Percentiles rank a stretch among this genome's conserved stretches.
Evolutionary conservation across 2,113 vertebrate species (phyloP).

Genomic region (Malurus cyaneus): DNA sequence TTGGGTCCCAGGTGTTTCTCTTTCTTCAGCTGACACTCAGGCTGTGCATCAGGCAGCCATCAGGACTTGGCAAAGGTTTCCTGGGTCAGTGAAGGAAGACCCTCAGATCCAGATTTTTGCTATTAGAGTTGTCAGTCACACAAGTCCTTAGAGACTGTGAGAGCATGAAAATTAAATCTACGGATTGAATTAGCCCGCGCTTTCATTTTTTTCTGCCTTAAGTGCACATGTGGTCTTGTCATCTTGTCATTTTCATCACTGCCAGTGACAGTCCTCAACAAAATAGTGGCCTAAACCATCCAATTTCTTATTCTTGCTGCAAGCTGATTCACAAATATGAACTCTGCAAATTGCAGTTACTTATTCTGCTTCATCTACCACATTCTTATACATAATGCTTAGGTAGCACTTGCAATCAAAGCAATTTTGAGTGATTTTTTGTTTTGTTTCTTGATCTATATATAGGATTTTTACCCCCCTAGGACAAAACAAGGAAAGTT

Average conservation of each 20-base stretch:
- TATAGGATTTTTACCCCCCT: background rate
- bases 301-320: background rate
- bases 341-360: background rate
- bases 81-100: constrained; percentile 36
- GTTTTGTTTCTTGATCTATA: background rate
- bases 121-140: constrained; percentile 46
- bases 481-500: background rate
- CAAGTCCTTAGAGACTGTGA: background rate
- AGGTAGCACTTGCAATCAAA: background rate
- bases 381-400: background rate
- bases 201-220: background rate
- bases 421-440: background rate
- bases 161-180: constrained; percentile 33
- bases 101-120: constrained; percentile 17
- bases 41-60: constrained; percentile 33
- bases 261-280: background rate
- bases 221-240: constrained; percentile 19
- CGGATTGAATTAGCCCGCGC: background rate
- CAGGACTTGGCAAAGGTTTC: constrained; percentile 37
- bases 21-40: constrained; percentile 43
- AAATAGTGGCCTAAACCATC: background rate
- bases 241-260: constrained; percentile 3
- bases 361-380: background rate
- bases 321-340: background rate
- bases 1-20: constrained; percentile 51